phyloP scores from a whole-genome alignment of 2,797 vertebrate genomes.

The Meriones psammophilus region DNA sequence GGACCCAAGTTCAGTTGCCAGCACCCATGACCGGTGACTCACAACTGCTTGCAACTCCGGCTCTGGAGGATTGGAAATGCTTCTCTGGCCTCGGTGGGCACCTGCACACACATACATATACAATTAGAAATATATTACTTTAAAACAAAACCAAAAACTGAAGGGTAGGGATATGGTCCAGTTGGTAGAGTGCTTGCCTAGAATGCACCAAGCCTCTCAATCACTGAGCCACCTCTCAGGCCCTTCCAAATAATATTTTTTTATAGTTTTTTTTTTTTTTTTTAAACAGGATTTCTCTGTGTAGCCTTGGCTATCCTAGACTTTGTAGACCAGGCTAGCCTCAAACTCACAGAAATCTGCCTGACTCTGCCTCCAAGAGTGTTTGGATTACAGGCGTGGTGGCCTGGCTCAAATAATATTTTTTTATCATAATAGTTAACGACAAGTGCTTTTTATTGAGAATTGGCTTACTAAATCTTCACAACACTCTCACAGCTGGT shows the following conservation, averaged over 20 bases:
- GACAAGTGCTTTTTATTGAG: neutral
- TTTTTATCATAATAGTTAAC: neutral
- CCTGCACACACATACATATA: neutral
- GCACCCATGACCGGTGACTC: neutral
- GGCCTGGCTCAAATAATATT: neutral
- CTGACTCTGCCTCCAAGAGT: no score
- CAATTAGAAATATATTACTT: neutral
- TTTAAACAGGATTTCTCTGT: no score
- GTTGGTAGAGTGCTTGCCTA: neutral
- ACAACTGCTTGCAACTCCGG: neutral
- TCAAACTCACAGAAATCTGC: no score
- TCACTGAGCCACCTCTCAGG: neutral
- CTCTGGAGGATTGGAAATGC: neutral
- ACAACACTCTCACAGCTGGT: neutral
- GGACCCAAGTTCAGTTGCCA: neutral
- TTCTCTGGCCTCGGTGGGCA: neutral
- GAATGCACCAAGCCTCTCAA: no score
- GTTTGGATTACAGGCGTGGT: no score
- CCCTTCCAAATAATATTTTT: constrained; percentile 11
- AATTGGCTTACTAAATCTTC: neutral
- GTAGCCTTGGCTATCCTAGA: no score
- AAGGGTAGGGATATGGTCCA: neutral
- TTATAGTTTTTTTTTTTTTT: no score
- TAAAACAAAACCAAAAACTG: neutral
- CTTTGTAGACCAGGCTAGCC: no score